A percentile compares a stretch with the other conserved stretches of the same genome.
Conservation (phyloP, 2,888 invertebrate species). For the Therioaphis trifolii region DNA sequence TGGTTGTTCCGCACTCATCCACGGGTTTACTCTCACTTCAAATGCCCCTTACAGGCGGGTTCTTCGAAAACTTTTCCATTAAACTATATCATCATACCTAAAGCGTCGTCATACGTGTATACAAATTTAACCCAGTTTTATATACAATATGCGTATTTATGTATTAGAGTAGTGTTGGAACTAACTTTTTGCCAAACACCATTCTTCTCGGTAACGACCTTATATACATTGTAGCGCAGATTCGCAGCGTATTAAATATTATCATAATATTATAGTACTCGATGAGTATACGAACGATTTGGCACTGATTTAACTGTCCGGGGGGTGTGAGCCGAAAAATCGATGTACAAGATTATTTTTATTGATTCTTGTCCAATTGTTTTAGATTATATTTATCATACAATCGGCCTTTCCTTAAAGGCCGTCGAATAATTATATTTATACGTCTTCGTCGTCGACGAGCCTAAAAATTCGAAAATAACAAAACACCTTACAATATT, state of each 20-base stretch:
- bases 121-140: background rate
- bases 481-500: too few species aligned
- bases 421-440: background rate
- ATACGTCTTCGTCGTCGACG: too few species aligned
- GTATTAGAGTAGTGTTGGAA: background rate
- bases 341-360: background rate
- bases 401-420: constrained; percentile 32
- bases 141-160: background rate
- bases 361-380: constrained; percentile 39
- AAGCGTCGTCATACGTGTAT: background rate
- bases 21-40: background rate
- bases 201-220: too few species aligned
- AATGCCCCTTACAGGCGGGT: too few species aligned
- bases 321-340: background rate
- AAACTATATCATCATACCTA: background rate
- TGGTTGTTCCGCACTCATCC: background rate
- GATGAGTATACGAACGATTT: constrained; percentile 65
- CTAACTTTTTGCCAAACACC: background rate
- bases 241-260: too few species aligned
- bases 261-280: too few species aligned
- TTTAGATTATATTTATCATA: constrained; percentile 27
- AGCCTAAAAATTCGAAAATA: too few species aligned
- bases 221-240: too few species aligned
- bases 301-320: constrained; percentile 64
- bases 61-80: background rate